Evolutionary conservation across 2,888 invertebrate species (phyloP).

Genomic region (Habroteleia sp.): DNA sequence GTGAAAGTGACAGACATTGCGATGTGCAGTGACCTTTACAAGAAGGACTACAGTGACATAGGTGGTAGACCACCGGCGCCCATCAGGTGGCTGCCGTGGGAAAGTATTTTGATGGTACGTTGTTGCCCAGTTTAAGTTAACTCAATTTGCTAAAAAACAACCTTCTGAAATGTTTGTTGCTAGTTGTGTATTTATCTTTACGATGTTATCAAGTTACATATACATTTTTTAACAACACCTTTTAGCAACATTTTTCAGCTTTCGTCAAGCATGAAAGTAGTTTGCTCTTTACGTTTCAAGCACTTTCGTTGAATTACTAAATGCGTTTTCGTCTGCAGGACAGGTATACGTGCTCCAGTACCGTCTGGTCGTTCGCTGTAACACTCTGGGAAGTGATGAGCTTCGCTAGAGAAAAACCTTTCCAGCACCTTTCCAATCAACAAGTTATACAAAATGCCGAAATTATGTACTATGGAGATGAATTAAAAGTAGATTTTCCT

Average conservation of each 20-base stretch:
- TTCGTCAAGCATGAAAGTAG: constrained; percentile 14
- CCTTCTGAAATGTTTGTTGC: too few relatives aligned
- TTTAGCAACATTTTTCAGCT: too few relatives aligned
- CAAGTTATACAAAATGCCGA: constrained; percentile 86
- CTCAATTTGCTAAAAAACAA: background rate
- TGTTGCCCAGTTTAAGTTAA: background rate
- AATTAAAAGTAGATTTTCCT: constrained; percentile 83
- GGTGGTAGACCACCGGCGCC: constrained; percentile 84
- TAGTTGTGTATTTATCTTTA: too few relatives aligned
- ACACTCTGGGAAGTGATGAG: constrained; percentile 86
- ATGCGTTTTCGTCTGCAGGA: constrained; percentile 81
- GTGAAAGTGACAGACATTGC: constrained; percentile 85
- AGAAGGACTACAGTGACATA: constrained; percentile 85
- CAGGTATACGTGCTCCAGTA: constrained; percentile 84
- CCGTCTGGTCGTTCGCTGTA: constrained; percentile 85
- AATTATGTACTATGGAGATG: constrained; percentile 85
- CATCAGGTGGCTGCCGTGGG: constrained; percentile 86
- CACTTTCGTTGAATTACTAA: constrained; percentile 15
- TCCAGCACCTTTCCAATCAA: constrained; percentile 84
- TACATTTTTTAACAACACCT: too few relatives aligned
- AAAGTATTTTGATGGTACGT: constrained; percentile 84
- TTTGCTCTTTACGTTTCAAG: constrained; percentile 1
- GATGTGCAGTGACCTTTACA: constrained; percentile 85
- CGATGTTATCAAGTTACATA: too few relatives aligned
- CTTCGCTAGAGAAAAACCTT: constrained; percentile 84